A percentile compares a stretch with the other conserved stretches of the same genome.
Conservation (phyloP, 2,113 vertebrate species). For the Pelusios castaneus region DNA sequence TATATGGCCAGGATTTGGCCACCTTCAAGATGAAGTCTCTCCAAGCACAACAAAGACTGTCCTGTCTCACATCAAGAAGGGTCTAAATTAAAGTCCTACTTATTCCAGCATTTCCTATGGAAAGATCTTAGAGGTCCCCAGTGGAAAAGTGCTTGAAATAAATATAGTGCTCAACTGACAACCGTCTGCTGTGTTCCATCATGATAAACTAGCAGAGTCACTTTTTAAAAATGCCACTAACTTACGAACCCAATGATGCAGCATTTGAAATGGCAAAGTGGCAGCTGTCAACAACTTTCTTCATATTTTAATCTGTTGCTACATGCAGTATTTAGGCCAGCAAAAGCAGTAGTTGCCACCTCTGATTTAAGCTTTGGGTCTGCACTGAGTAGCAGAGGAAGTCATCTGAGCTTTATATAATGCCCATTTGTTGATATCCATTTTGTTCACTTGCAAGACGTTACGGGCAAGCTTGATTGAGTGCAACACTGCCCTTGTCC, state of each 20-base stretch:
- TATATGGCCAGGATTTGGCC: not conserved
- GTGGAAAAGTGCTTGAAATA: not conserved
- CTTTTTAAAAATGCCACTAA: not conserved
- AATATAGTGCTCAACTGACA: not conserved
- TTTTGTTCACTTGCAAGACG: not conserved
- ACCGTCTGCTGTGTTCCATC: not conserved
- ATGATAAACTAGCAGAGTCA: not conserved
- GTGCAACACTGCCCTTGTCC: not conserved
- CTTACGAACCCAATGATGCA: not conserved
- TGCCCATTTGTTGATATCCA: not conserved
- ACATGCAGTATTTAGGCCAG: not conserved
- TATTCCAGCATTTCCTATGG: conserved; percentile 24
- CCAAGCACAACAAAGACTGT: not conserved
- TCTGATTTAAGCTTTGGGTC: not conserved
- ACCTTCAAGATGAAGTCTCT: not conserved
- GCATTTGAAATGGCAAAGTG: not conserved
- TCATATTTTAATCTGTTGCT: not conserved
- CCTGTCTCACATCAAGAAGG: not conserved
- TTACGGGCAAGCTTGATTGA: not conserved
- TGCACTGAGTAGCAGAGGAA: not conserved
- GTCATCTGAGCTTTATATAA: not conserved
- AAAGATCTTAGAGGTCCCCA: conserved; percentile 1
- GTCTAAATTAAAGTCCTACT: not conserved
- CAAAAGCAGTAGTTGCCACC: not conserved
- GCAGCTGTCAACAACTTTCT: not conserved